phyloP scores from a whole-genome alignment of 1,140 invertebrate genomes.

The Odontomachus brunneus region DNA sequence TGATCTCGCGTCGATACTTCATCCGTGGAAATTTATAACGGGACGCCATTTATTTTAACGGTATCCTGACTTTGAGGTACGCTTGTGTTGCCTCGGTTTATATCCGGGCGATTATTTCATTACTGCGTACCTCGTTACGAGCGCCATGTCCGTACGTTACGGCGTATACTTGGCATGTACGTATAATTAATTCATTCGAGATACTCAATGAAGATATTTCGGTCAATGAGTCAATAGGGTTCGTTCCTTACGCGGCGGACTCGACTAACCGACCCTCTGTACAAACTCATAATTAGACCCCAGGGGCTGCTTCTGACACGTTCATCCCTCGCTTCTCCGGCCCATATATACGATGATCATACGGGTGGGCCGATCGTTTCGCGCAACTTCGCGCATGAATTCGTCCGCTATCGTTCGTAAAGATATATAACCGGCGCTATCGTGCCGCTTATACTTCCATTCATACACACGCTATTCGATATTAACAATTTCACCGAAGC shows the following conservation, averaged over 20 bases:
- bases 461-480: not conserved
- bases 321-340: slow-evolving; percentile 81
- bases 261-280: slow-evolving; percentile 78
- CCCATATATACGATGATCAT: slow-evolving; percentile 64
- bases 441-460: slow-evolving; percentile 16
- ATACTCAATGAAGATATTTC: slow-evolving; percentile 78
- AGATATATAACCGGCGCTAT: slow-evolving; percentile 50
- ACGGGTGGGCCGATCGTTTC: slow-evolving; percentile 53
- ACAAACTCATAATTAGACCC: slow-evolving; percentile 84
- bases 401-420: slow-evolving; percentile 65
- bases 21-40: no score
- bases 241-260: slow-evolving; percentile 67
- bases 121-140: no score
- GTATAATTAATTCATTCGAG: slow-evolving; percentile 73
- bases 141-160: not conserved
- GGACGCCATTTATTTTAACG: no score
- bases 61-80: no score
- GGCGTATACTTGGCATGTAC: not conserved
- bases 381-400: slow-evolving; percentile 62
- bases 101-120: no score
- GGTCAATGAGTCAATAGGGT: slow-evolving; percentile 77
- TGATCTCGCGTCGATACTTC: no score
- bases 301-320: slow-evolving; percentile 84
- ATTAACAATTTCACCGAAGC: not conserved
- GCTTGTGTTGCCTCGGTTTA: no score